phyloP scores from a whole-genome alignment of 1,140 invertebrate genomes.

The Nasonia longicornis region DNA sequence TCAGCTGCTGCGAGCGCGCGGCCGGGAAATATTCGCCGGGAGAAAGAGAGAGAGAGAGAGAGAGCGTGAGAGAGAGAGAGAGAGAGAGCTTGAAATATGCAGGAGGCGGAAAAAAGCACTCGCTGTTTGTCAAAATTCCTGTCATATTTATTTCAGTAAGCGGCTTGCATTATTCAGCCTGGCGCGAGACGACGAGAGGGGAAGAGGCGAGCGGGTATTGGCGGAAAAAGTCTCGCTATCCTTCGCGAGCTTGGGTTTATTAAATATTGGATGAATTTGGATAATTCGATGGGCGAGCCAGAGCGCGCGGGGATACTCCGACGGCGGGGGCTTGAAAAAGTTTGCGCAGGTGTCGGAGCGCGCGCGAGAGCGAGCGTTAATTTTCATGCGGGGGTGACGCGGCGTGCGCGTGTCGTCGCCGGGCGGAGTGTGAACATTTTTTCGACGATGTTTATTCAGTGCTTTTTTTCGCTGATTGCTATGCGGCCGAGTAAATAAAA shows the following conservation, averaged over 20 bases:
- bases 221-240: conserved; percentile 19
- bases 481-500: not conserved
- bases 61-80: not conserved
- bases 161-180: conserved; percentile 39
- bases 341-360: not conserved
- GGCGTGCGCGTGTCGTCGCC: not conserved
- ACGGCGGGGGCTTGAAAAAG: conserved; percentile 9
- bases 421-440: not conserved
- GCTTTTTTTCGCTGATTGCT: not conserved
- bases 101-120: conserved; percentile 26
- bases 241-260: conserved; percentile 12
- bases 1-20: no score
- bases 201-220: not conserved
- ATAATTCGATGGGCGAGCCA: conserved; percentile 23
- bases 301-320: not conserved
- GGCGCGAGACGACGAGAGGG: not conserved
- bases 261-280: conserved; percentile 42
- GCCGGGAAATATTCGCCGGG: not conserved
- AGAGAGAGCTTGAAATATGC: conserved; percentile 36
- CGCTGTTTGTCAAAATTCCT: conserved; percentile 43
- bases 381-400: not conserved
- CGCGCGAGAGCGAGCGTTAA: no score
- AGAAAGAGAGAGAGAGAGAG: not conserved
- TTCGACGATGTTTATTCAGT: not conserved
- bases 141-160: conserved; percentile 45